Evolutionary conservation across 2,113 vertebrate species (phyloP).

Genomic region (Aviceda subcristata): DNA sequence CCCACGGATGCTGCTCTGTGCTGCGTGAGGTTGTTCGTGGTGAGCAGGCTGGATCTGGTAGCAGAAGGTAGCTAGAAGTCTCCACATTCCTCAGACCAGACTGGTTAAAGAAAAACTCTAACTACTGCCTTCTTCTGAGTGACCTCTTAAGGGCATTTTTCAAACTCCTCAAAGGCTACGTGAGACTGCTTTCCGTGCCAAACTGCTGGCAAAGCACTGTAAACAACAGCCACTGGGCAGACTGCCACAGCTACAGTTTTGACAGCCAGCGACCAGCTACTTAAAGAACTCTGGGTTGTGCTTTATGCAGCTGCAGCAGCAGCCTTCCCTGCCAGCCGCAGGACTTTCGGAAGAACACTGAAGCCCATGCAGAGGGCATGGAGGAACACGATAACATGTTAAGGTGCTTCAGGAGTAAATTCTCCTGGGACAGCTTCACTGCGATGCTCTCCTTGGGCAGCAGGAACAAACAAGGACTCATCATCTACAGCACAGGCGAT

Average conservation of each 20-base stretch:
- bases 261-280: background rate
- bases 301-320: background rate
- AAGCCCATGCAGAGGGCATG: rapidly evolving
- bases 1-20: background rate
- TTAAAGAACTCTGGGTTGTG: background rate
- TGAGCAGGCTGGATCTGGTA: background rate
- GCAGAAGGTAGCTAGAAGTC: background rate
- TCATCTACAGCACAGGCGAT: no score
- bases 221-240: background rate
- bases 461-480: background rate
- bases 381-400: rapidly evolving
- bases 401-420: background rate
- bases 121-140: background rate
- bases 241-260: background rate
- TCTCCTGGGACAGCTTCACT: background rate
- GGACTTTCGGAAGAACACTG: background rate
- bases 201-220: background rate
- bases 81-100: background rate
- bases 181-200: background rate
- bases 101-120: background rate
- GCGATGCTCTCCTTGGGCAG: background rate
- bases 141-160: background rate
- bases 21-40: background rate
- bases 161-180: background rate
- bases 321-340: background rate